A percentile compares a stretch with the other conserved stretches of the same genome.
phyloP scores from a whole-genome alignment of 53 echinoderm and acorn worm genomes.

The Pentamera pediparva region DNA sequence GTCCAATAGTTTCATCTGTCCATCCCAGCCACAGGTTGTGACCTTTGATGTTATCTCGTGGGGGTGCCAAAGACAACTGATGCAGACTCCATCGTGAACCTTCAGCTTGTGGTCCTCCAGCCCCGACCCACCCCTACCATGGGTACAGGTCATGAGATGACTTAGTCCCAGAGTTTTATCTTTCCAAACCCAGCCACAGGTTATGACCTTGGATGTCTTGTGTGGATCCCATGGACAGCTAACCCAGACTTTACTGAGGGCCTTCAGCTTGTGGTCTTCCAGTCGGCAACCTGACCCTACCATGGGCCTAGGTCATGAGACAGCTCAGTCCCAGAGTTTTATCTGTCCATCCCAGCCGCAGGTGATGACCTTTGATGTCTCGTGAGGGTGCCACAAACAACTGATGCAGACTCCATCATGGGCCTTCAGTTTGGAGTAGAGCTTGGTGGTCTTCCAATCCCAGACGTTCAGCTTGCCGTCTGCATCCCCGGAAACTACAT shows the following conservation, averaged over 20 bases:
- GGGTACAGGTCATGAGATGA: too few relatives aligned
- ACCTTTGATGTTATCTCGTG: slow-evolving; percentile 94
- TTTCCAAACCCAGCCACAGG: not conserved
- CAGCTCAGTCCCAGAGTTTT: slow-evolving; percentile 96
- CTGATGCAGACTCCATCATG: slow-evolving; percentile 96
- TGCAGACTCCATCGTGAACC: slow-evolving; percentile 86
- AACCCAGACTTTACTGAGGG: too few relatives aligned
- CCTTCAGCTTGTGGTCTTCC: too few relatives aligned
- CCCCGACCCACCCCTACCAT: too few relatives aligned
- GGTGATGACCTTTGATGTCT: slow-evolving; percentile 95
- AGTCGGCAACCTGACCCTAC: too few relatives aligned
- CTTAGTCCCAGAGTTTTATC: too few relatives aligned
- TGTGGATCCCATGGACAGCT: not conserved
- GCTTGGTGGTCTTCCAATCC: slow-evolving; percentile 99
- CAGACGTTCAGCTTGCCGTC: slow-evolving; percentile 95
- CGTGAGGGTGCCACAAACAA: slow-evolving; percentile 96
- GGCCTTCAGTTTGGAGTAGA: slow-evolving; percentile 87
- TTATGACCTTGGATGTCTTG: not conserved
- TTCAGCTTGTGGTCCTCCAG: slow-evolving; percentile 96
- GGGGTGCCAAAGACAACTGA: slow-evolving; percentile 91
- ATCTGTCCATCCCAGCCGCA: slow-evolving; percentile 99
- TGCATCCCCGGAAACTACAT: slow-evolving; percentile 93
- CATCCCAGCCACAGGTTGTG: slow-evolving; percentile 95
- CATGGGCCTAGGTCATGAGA: too few relatives aligned
- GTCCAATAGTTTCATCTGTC: slow-evolving; percentile 91